phyloP scores from a whole-genome alignment of 2,113 vertebrate genomes.

The Dipodomys spectabilis region DNA sequence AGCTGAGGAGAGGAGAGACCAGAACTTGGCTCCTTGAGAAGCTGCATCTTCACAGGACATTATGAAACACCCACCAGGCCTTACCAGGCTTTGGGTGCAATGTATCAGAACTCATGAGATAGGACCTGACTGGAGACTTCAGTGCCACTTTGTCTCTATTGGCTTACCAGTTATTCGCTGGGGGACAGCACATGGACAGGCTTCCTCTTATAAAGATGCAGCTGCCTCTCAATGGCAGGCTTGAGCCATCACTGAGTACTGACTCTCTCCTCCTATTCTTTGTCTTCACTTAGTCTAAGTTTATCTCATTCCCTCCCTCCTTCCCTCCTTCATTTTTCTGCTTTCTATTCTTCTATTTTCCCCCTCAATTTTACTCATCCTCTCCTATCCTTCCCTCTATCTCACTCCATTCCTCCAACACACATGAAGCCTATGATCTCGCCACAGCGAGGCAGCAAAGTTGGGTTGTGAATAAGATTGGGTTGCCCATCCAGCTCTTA shows the following conservation, averaged over 20 bases:
- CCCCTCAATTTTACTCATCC: no score
- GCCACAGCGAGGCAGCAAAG: fast-evolving
- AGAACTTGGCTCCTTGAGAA: no score
- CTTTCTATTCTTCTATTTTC: not conserved
- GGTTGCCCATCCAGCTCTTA: no score
- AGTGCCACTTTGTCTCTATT: not conserved
- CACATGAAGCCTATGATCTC: no score
- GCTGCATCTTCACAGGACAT: fast-evolving
- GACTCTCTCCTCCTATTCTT: no score
- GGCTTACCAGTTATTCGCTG: not conserved
- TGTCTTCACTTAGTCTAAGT: no score
- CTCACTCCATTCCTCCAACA: not conserved
- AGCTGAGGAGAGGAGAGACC: not conserved
- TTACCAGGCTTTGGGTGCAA: not conserved
- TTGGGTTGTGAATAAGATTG: not conserved
- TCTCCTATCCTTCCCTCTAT: not conserved
- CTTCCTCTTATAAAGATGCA: no score
- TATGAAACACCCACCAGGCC: no score
- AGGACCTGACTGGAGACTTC: not conserved
- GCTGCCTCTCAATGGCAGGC: no score
- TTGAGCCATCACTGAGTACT: not conserved
- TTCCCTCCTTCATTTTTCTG: no score
- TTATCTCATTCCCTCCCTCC: no score
- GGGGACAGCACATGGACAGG: not conserved
- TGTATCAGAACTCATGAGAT: not conserved